phyloP scores from a whole-genome alignment of 2,888 invertebrate species.

The Cabera pusaria region DNA sequence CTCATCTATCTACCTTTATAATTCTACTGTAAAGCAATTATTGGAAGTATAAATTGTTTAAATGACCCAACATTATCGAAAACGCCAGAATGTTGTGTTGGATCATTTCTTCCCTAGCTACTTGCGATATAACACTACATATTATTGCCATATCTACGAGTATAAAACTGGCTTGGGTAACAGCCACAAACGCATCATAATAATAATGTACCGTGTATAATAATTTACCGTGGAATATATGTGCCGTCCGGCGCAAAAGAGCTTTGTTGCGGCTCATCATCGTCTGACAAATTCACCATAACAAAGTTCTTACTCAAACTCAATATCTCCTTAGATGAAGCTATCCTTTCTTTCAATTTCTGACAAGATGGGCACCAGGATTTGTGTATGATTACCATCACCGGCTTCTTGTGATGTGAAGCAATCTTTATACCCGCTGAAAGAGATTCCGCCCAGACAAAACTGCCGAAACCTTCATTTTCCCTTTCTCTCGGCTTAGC shows the following conservation, averaged over 20 bases:
- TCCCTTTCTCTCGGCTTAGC: slow-evolving; percentile 36
- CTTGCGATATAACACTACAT: too few relatives aligned
- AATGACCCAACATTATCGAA: too few relatives aligned
- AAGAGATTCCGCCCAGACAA: slow-evolving; percentile 73
- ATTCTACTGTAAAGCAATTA: too few relatives aligned
- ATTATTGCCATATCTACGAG: too few relatives aligned
- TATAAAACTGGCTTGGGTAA: too few relatives aligned
- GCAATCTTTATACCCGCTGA: slow-evolving; percentile 70
- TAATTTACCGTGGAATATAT: slow-evolving; percentile 84
- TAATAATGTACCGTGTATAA: too few relatives aligned
- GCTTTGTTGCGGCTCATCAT: slow-evolving; percentile 77
- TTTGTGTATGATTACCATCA: slow-evolving; percentile 87
- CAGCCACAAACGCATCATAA: too few relatives aligned
- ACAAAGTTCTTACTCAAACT: slow-evolving; percentile 84
- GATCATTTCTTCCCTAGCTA: too few relatives aligned
- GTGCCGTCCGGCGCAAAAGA: slow-evolving; percentile 85
- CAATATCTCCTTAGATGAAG: slow-evolving; percentile 80
- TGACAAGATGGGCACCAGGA: slow-evolving; percentile 87
- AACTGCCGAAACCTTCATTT: slow-evolving; percentile 70
- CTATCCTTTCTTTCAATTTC: slow-evolving; percentile 85
- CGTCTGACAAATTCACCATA: slow-evolving; percentile 86
- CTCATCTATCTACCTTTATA: too few relatives aligned
- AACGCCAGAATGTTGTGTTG: too few relatives aligned
- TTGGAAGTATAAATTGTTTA: too few relatives aligned
- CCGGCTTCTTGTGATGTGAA: slow-evolving; percentile 76